These are phyloP conservation scores for Threskiornis aethiopicus DNA, from an alignment of 2,797 vertebrate species.

Conservation along the genomic window DNA sequence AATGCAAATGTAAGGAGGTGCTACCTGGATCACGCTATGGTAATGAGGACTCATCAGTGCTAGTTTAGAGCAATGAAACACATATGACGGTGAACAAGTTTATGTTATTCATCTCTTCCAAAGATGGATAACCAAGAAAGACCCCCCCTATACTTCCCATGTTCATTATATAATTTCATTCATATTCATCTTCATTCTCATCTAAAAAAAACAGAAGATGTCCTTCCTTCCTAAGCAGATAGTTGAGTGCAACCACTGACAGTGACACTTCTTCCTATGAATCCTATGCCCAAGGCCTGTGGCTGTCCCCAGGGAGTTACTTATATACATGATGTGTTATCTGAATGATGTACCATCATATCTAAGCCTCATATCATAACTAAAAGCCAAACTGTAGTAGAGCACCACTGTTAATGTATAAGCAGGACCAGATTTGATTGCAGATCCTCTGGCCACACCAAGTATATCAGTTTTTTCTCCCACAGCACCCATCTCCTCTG, in stretches of 20 bases:
- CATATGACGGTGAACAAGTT: neutral
- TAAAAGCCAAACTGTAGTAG: neutral
- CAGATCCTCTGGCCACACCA: neutral
- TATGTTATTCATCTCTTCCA: neutral
- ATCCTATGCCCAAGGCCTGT: too few relatives aligned
- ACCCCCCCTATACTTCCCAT: neutral
- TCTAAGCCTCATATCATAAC: neutral
- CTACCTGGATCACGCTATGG: neutral
- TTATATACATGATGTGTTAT: fast-evolving
- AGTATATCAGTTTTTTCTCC: neutral
- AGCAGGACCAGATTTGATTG: neutral
- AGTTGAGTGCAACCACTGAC: neutral
- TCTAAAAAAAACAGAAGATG: neutral
- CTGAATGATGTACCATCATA: neutral
- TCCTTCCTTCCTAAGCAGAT: neutral
- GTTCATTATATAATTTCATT: neutral
- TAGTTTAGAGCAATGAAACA: neutral
- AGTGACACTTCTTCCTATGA: neutral
- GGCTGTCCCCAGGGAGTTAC: neutral
- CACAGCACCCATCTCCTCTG: neutral
- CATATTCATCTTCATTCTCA: neutral
- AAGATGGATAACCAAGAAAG: neutral
- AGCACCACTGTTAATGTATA: neutral
- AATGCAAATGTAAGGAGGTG: neutral
- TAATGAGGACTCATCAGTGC: neutral